A percentile compares a stretch with the other conserved stretches of the same genome.
Evolutionary conservation across 2,113 vertebrate species (phyloP).

Genomic region (Rhinoptilus africanus): DNA sequence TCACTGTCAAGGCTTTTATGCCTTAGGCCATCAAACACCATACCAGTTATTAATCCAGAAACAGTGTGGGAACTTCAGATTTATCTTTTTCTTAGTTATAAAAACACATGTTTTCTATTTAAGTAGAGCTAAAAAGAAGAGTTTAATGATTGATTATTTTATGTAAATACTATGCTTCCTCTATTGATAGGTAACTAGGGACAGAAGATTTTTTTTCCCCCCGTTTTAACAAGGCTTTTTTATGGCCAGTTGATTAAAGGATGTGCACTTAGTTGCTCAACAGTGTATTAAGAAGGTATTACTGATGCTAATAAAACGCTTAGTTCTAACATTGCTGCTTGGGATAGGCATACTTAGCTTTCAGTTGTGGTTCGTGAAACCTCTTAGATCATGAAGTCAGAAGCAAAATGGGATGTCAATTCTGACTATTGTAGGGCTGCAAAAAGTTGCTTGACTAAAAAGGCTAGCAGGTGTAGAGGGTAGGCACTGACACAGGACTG

Average conservation of each 20-base stretch:
- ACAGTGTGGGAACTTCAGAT: neutral
- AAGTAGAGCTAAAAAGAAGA: neutral
- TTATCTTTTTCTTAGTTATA: neutral
- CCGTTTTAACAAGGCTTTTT: neutral
- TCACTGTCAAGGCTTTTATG: conserved; percentile 5
- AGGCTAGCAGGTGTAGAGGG: neutral
- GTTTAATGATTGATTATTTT: neutral
- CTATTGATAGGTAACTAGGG: neutral
- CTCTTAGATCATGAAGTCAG: conserved; percentile 7
- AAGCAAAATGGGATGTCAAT: neutral
- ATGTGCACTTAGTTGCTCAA: conserved; percentile 45
- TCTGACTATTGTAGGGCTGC: neutral
- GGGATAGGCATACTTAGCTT: neutral
- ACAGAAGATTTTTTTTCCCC: neutral
- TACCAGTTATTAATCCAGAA: conserved; percentile 13
- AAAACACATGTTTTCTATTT: neutral
- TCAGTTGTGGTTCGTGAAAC: neutral
- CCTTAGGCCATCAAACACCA: neutral
- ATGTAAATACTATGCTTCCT: neutral
- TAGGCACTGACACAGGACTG: neutral
- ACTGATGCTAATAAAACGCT: conserved; percentile 46
- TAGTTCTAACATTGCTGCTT: neutral
- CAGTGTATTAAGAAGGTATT: conserved; percentile 60
- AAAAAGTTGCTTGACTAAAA: neutral
- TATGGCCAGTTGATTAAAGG: conserved; percentile 12